These are phyloP conservation scores for Aeoliscus strigatus DNA, from an alignment of 2,797 vertebrate species.

Conservation along the genomic window DNA sequence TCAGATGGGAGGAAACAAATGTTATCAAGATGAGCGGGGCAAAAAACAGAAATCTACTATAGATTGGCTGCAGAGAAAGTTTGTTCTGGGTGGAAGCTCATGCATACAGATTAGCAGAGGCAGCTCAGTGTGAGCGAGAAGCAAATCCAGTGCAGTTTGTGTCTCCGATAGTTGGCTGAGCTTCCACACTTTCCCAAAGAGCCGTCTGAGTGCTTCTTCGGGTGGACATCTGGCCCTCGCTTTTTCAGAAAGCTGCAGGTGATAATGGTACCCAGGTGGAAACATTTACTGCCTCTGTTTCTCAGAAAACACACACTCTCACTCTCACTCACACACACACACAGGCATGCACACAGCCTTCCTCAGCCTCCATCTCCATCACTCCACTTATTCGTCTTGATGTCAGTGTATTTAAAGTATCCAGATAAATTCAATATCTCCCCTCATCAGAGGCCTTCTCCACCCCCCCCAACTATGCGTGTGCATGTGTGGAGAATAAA, in stretches of 20 bases:
- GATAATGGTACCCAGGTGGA: conserved; percentile 50
- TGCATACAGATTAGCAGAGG: conserved; percentile 10
- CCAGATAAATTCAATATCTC: conserved; percentile 26
- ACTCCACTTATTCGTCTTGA: conserved; percentile 46
- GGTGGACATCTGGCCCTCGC: conserved; percentile 18
- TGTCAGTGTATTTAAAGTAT: conserved; percentile 44
- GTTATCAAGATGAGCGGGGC: conserved; percentile 17
- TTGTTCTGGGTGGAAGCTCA: no score
- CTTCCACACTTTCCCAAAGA: conserved; percentile 18
- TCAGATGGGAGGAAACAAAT: conserved; percentile 43
- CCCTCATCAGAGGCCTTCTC: conserved; percentile 23
- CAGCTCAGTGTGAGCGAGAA: conserved; percentile 15
- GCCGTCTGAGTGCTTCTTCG: conserved; percentile 14
- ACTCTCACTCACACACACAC: not conserved
- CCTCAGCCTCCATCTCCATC: conserved; percentile 26
- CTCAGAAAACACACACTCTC: conserved; percentile 21
- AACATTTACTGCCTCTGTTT: conserved; percentile 39
- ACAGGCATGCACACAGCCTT: conserved; percentile 29
- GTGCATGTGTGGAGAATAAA: conserved; percentile 52
- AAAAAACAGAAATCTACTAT: conserved; percentile 8
- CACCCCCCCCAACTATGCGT: conserved; percentile 2
- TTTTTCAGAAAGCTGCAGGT: conserved; percentile 28
- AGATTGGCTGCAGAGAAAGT: not conserved
- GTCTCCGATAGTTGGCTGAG: conserved; percentile 12
- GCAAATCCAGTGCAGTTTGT: conserved; percentile 2